Conservation (phyloP, 2,797 vertebrate genomes). For the Neopelma chrysocephalum region DNA sequence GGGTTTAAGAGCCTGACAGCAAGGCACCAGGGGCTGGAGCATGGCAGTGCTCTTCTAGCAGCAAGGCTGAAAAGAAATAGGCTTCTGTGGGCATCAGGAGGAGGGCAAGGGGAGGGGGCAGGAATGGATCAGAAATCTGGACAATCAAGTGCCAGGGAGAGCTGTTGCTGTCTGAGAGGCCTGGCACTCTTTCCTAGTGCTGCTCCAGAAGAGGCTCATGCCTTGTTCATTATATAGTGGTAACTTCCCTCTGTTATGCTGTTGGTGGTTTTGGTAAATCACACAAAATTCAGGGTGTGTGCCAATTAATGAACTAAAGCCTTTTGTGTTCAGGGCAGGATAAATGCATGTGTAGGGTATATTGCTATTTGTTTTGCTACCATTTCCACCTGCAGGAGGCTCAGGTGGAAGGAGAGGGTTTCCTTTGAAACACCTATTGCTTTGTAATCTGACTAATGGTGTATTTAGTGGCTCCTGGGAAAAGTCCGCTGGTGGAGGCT, state of each 20-base stretch:
- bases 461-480: background rate
- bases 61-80: background rate
- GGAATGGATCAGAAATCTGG: background rate
- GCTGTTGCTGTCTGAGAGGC: background rate
- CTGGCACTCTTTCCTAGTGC: background rate
- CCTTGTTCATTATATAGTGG: background rate
- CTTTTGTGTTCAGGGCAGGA: background rate
- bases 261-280: slow-evolving; percentile 36
- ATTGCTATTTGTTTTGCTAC: background rate
- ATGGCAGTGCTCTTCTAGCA: slow-evolving; percentile 3
- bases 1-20: slow-evolving; percentile 17
- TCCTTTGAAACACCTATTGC: background rate
- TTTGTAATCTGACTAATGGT: background rate
- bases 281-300: background rate
- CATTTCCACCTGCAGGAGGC: background rate
- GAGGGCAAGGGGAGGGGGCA: background rate
- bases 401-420: background rate
- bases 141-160: background rate
- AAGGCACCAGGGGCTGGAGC: background rate
- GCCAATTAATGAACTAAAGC: slow-evolving; percentile 48
- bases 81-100: background rate
- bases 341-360: background rate
- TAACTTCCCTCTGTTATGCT: background rate
- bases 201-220: background rate
- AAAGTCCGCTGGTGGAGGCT: background rate